A percentile compares a stretch with the other conserved stretches of the same genome.
phyloP scores from a whole-genome alignment of 1,140 invertebrate species.

The Papilio aristodemus region DNA sequence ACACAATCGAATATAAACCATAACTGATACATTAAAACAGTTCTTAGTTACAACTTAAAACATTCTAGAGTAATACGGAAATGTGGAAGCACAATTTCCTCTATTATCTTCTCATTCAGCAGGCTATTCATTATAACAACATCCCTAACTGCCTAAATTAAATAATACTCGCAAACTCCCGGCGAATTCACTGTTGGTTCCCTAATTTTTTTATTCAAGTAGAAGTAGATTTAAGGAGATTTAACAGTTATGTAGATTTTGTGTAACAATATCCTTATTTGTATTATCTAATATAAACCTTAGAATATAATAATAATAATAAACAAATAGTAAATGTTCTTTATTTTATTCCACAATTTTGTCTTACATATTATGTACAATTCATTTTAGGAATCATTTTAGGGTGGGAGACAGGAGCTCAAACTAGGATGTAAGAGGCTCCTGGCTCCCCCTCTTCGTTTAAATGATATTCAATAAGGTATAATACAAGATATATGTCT shows the following conservation, averaged over 20 bases:
- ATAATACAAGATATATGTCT: too few species aligned
- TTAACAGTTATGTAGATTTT: conserved; percentile 3
- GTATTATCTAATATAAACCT: not conserved
- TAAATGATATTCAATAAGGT: too few species aligned
- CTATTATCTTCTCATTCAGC: conserved; percentile 20
- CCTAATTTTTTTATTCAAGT: conserved; percentile 21
- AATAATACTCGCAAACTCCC: conserved; percentile 25
- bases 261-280: not conserved
- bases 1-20: too few species aligned
- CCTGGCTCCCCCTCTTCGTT: too few species aligned
- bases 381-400: too few species aligned
- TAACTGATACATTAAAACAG: not conserved
- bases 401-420: too few species aligned
- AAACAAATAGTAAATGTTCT: too few species aligned
- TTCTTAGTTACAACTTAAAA: not conserved
- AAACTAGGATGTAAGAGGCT: too few species aligned
- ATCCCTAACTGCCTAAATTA: conserved; percentile 28
- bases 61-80: conserved; percentile 17
- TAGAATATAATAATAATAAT: too few species aligned
- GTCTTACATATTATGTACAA: too few species aligned
- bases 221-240: conserved; percentile 4
- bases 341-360: too few species aligned
- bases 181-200: conserved; percentile 14
- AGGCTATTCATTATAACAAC: conserved; percentile 26
- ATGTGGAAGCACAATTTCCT: conserved; percentile 7